Evolutionary conservation across 1,140 invertebrate species (phyloP), one percentile per base, ranked within the genome.

Genomic region (Caenorhabditis remanei): DNA sequence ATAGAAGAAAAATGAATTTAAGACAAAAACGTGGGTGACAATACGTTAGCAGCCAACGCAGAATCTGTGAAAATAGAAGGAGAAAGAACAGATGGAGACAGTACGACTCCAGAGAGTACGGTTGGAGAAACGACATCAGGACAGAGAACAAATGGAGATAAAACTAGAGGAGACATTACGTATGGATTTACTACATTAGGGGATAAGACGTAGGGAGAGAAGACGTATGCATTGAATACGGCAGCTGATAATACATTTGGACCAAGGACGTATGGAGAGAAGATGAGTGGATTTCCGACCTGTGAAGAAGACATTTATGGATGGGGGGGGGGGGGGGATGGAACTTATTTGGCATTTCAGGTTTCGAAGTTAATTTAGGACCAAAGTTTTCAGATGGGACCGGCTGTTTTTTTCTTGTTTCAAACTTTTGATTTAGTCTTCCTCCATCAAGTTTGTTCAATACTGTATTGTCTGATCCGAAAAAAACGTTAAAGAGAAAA

Each of bases 1-100:
- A 58, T 8, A n/a, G 19, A 40, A 40, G 11, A 46, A 46, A 16
- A 19, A 48, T 2, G 2, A 32, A 32, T 43, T 96, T 97, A 92
- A 96, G 89, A 89, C 40, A 89, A 75, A 24, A 90, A 53, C 9
- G 88, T 85, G 9, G 89, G 89, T 2, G 89, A 90, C 16, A 90
- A 53, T 24, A 90, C 61, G 24, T 67, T 63, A 13, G 88, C 86
- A 63, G 89, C 85, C 41, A 90, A 58, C 14, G 84, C 85, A 16
- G 71, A 85, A 63, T 89, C 86, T 16, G 88, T 89, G 56, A 90
- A 90, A 48, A 90, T 61, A 32, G 88, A 83, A 2, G 89, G 89
- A 32, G 88, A 89, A n/a, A 83, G 41, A 16, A 90, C 88, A 14
- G 85, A 87, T 19, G 89, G 89, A 53, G 63, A 82, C 2, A 90